Base-by-base conservation (phyloP, 2,888 invertebrate species). In the Ochlodes sylvanus region DNA sequence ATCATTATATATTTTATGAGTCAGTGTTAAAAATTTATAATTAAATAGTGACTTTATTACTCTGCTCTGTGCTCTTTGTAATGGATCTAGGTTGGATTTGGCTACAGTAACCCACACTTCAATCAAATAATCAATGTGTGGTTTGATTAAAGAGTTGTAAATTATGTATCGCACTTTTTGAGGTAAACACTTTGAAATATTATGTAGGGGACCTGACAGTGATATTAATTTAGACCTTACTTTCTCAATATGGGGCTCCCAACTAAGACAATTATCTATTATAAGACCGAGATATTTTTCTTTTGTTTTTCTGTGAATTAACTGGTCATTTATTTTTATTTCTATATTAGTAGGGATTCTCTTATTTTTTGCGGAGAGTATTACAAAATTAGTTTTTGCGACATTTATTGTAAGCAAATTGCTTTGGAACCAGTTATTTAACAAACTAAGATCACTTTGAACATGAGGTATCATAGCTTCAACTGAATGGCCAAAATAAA, bases 261-360 rank as follows among this genome's bases (percentile, higher is more conserved):
- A 76, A 0, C 66, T 68, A 0, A 74, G 42, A 3, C 68, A 47
- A 9, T 38, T 69, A 14, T 74, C 72, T 2, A 76, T 7, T 9
- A 71, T 67, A 9, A 75, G 42, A 0, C 74, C 75, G 1, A 76
- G 66, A 47, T 73, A 76, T 70, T 72, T 73, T 70, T 74, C 71
- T 32, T 64, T 14, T 6, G 17, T 57, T 57, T 47, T 34, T 32
- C 17, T 47, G n/a, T 64, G 19, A n/a, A 64, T 57, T 50, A 21
- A 1, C n/a, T 64, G 9, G 34, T 47, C 15, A 14, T 57, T 64
- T 38, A 64, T 64, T 50, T 47, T 50, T 34, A 64, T 47, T 38
- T 21, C 9, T 41, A 44, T 19, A 12, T 64, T 27, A 42, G 54
- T 55, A 9, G 7, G 21, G 9, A 54, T 12, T 55, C 54, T 56